phyloP scores from a whole-genome alignment of 2,113 vertebrate species.

The Sturnira hondurensis region DNA sequence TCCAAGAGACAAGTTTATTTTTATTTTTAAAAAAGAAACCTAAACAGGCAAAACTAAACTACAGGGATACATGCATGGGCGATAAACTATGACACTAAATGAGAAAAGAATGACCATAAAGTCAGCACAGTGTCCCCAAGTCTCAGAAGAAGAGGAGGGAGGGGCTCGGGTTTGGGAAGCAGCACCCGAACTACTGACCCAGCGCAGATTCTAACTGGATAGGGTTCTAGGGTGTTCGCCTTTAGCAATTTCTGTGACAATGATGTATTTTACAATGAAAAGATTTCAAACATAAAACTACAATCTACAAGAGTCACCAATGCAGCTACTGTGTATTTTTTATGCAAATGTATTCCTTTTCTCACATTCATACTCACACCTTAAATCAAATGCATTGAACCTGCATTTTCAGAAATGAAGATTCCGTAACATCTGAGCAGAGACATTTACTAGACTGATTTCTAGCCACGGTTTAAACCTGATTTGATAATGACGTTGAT shows the following conservation, averaged over 20 bases:
- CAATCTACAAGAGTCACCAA: background rate
- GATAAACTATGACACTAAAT: background rate
- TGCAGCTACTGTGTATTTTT: background rate
- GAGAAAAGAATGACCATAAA: background rate
- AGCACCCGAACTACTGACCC: background rate
- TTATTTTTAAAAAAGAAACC: background rate
- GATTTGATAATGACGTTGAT: background rate
- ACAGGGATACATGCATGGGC: background rate
- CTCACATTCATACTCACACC: background rate
- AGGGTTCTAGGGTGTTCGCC: background rate
- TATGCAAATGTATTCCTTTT: background rate
- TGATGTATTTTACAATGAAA: background rate
- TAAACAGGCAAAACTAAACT: background rate
- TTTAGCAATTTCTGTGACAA: background rate
- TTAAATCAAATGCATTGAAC: background rate
- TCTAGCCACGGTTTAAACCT: background rate
- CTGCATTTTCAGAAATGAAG: slow-evolving; percentile 5
- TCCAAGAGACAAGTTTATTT: background rate
- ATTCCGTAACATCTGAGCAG: background rate
- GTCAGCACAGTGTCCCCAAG: background rate
- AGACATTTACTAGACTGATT: background rate
- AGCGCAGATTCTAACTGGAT: background rate
- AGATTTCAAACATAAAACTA: background rate
- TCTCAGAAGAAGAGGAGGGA: background rate
- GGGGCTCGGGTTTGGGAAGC: background rate